Conservation (phyloP, 2,797 vertebrate genomes). For the Syndactyla subalaris region DNA sequence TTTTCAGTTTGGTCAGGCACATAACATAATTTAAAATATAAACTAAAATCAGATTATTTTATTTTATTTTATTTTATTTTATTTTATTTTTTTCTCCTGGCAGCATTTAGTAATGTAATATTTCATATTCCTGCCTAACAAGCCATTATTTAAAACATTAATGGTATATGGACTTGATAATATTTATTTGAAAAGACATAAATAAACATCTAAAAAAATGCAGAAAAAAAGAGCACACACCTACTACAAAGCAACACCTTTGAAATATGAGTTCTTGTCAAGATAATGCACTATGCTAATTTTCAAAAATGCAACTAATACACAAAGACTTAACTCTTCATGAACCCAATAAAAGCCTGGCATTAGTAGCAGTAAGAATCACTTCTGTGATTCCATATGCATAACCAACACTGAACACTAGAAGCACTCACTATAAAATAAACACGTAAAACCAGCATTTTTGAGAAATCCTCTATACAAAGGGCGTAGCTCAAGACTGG, state of each 20-base stretch:
- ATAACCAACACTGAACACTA: neutral
- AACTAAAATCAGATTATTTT: neutral
- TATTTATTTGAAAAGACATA: slow-evolving; percentile 16
- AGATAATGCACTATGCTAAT: neutral
- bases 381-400: neutral
- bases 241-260: neutral
- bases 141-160: neutral
- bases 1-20: neutral
- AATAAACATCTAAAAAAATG: neutral
- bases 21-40: neutral
- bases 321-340: neutral
- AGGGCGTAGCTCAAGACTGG: neutral
- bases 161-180: neutral
- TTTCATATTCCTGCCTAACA: neutral
- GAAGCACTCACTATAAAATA: neutral
- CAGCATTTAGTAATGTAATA: neutral
- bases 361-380: neutral
- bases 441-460: neutral
- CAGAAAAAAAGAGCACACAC: neutral
- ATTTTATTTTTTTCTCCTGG: neutral
- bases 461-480: neutral
- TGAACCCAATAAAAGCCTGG: neutral
- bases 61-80: neutral
- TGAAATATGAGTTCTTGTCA: slow-evolving; percentile 1
- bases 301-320: slow-evolving; percentile 16